A percentile compares a stretch with the other conserved stretches of the same genome.
Conservation (phyloP, 2,888 invertebrate genomes). For the Apodemia duryi region DNA sequence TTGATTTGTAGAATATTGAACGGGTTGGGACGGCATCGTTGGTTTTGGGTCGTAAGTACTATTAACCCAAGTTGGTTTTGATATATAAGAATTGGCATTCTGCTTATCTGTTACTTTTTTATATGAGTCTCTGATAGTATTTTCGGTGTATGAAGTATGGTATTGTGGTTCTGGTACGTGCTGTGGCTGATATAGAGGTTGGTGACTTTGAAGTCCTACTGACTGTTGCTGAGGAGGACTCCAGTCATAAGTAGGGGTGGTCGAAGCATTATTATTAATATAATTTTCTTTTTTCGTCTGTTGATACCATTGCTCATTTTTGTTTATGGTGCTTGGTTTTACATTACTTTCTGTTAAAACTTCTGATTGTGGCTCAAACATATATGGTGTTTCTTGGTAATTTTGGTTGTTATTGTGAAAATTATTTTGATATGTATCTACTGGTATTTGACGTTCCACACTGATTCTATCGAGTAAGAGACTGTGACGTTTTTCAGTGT, state of each 20-base stretch:
- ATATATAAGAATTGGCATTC: constrained; percentile 40
- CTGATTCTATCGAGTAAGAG: constrained; percentile 65
- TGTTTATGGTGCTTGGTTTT: constrained; percentile 66
- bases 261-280: constrained; percentile 48
- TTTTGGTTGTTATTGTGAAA: constrained; percentile 48
- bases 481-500: constrained; percentile 65
- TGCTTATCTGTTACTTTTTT: constrained; percentile 38
- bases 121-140: constrained; percentile 41
- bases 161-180: constrained; percentile 25
- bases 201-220: constrained; percentile 1
- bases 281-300: constrained; percentile 52
- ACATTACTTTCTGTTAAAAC: constrained; percentile 65
- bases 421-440: constrained; percentile 55
- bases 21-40: constrained; percentile 40
- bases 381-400: constrained; percentile 53
- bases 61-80: constrained; percentile 55
- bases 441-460: constrained; percentile 61
- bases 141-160: constrained; percentile 39
- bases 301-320: constrained; percentile 68
- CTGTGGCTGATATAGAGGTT: constrained; percentile 31
- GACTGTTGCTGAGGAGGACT: neutral
- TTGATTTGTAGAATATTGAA: constrained; percentile 54
- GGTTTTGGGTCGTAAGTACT: constrained; percentile 40
- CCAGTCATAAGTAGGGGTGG: constrained; percentile 35
- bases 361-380: constrained; percentile 66